These are phyloP conservation scores for Nothocercus julius DNA, from an alignment of 2,113 vertebrate genomes.

Conservation along the genomic window DNA sequence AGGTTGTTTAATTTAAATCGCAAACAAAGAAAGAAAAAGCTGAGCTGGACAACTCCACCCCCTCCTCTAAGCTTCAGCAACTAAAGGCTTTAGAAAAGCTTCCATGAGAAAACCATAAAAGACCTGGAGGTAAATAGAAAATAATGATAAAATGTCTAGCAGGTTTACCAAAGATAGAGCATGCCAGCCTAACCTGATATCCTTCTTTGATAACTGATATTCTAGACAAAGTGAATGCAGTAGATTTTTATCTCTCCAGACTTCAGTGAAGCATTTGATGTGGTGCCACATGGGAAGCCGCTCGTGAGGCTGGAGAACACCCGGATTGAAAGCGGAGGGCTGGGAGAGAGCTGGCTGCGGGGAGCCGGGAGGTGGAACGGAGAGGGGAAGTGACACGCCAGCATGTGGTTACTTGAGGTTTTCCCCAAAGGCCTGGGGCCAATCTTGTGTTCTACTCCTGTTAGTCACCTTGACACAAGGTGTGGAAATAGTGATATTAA, in stretches of 20 bases:
- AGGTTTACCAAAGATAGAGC: constrained; percentile 71
- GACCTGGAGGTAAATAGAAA: constrained; percentile 59
- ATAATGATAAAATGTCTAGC: constrained; percentile 46
- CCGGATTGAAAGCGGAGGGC: neutral
- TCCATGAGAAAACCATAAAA: constrained; percentile 30
- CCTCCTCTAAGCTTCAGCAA: fast-evolving
- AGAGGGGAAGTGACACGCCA: neutral
- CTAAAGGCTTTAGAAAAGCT: constrained; percentile 5
- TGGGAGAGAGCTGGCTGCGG: neutral
- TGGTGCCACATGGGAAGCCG: constrained; percentile 31
- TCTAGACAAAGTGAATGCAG: constrained; percentile 56
- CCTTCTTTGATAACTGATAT: constrained; percentile 63
- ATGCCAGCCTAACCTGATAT: constrained; percentile 68
- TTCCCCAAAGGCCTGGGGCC: neutral
- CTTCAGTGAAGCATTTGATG: constrained; percentile 56
- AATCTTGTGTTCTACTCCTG: neutral
- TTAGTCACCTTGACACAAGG: constrained; percentile 31
- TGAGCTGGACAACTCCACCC: neutral
- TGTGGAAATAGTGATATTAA: neutral
- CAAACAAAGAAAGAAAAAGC: neutral
- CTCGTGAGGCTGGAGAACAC: constrained; percentile 12
- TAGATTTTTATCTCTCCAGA: constrained; percentile 54
- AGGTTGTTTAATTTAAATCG: neutral
- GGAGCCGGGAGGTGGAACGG: neutral
- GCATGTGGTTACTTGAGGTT: neutral